phyloP scores from a whole-genome alignment of 2,888 invertebrate species.

The Sycophila texana region DNA sequence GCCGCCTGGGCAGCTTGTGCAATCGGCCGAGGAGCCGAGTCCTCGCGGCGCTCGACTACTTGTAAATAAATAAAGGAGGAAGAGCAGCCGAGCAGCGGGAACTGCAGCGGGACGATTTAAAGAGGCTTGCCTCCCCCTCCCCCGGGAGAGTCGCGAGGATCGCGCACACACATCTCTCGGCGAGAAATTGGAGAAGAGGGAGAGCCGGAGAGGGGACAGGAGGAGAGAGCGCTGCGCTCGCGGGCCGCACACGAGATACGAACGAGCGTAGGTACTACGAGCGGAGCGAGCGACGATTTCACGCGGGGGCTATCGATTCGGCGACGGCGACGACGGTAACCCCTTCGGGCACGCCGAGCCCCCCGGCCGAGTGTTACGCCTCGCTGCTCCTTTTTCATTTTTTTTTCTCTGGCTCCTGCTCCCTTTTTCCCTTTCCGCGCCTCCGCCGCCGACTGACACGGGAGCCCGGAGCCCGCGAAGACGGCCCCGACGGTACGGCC shows the following conservation, averaged over 20 bases:
- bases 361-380: background rate
- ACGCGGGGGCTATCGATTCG: conserved; percentile 53
- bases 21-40: conserved; percentile 36
- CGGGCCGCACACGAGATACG: conserved; percentile 19
- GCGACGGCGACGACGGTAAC: conserved; percentile 21
- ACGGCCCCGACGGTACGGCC: background rate
- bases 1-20: conserved; percentile 35
- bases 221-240: conserved; percentile 8
- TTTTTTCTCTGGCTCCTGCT: background rate
- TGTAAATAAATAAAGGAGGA: conserved; percentile 46
- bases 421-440: background rate
- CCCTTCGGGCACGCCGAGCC: background rate
- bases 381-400: background rate
- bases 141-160: background rate
- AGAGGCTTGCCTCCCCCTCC: background rate
- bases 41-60: background rate
- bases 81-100: background rate
- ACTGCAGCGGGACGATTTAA: background rate
- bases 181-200: conserved; percentile 14
- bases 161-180: background rate
- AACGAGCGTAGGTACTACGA: background rate
- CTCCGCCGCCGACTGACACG: background rate
- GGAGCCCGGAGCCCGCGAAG: too few species aligned
- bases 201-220: conserved; percentile 17
- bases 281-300: conserved; percentile 37